Base-by-base conservation (phyloP, 2,888 invertebrate species). In the Pollenia amentaria region DNA sequence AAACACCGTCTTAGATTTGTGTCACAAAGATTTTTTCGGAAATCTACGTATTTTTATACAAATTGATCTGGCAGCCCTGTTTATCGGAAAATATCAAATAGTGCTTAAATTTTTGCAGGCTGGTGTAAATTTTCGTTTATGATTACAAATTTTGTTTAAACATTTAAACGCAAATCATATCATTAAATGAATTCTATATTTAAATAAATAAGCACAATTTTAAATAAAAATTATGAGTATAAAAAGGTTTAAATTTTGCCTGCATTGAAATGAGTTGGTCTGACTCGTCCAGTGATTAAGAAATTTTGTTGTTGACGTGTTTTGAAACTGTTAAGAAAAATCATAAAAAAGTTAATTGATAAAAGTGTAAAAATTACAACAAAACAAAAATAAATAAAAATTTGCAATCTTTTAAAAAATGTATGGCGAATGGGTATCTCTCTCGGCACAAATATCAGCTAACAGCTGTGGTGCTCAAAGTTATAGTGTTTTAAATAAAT, bases 401-500 rank as follows among this genome's bases (percentile, higher is more conserved):
- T 42, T 42, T 55, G 40, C 1, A 48, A 53, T 62, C 14, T 16
- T 21, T 14, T 14, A 2, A 29, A 64, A 84, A 88, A 95, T 95
- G 95, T 95, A 95, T 91, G 94, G 94, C 53, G 95, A 95, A 90
- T 95, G 95, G 95, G 94, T 94, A 18, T 94, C 94, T 11, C 89
- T 95, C 72, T 94, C 93, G 29, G 91, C 93, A 51, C 92, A 93
- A 72, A 94, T 94, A 62, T 92, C 91, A 48, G 91, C 93, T 42
- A 93, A 94, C 88, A 94, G 94, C 88, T 94, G 94, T 84, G 93
- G 94, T 16, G 94, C 94, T 14, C 94, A 94, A 84, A 93, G 94
- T 44, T 93, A 93, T 65, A 94, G 94, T 89, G 96, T 96, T 2
- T 92, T 96, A 11, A 94, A 95, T 89, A 95, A 95, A 89, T 95